Base-by-base conservation (phyloP, 2,888 invertebrate genomes). In the Cyclophora punctaria region DNA sequence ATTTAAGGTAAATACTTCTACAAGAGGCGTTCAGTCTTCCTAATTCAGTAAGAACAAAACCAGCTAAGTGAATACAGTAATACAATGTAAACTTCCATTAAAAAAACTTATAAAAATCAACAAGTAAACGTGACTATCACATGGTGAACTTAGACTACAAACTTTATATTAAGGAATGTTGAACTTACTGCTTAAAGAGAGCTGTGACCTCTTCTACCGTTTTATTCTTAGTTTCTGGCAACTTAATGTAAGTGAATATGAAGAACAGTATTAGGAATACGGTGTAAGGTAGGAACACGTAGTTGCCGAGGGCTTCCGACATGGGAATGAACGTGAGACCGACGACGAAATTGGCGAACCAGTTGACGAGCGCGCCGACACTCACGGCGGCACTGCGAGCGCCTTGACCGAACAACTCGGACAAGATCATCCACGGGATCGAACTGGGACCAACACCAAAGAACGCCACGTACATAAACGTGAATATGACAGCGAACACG, bases 301-400 rank as follows among this genome's bases (percentile, higher is more conserved):
- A 85, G 63, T 85, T 76, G 20, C 75, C 80, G 34, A 89, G 66
- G 2, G 74, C 75, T 0, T 71, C 60, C 2, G 73, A 75, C 75
- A 89, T 73, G 3, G 81, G 72, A 41, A 86, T 77, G 65, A 89
- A 89, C 0, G 82, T 73, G 4, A 89, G 63, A 2, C 88, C 87
- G n/a, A 89, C 83, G n/a, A 89, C 66, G 52, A 89, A 89, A 68
- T 89, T 89, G 6, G 89, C 88, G 46, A 88, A 78, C 89, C 89
- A 89, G 66, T 89, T 89, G 49, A 89, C 83, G 2, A 87, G 68
- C 7, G 89, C 89, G 3, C 89, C 89, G 1, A 89, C 78, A 51
- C 89, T 89, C 6, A 89, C 88, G 0, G 89, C 89, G 4, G 88
- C 86, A 51, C 86, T 84, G 47, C 89, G 71, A 1, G 89, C 80